A percentile compares a stretch with the other conserved stretches of the same genome.
Evolutionary conservation across 2,888 invertebrate species (phyloP).

Genomic region (Watsonalla cultraria): DNA sequence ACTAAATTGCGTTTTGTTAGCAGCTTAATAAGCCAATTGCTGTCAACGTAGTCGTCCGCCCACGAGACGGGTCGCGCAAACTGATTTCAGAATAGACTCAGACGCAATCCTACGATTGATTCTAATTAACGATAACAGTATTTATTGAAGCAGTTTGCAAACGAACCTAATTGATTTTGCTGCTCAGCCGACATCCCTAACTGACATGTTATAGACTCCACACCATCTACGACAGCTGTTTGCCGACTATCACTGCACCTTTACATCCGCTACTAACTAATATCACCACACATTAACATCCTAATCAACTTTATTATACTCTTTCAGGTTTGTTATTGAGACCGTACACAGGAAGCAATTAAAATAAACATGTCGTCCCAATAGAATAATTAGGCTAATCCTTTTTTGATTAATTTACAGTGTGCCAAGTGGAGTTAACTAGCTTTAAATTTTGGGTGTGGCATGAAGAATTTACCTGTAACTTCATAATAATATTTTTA

Average conservation of each 20-base stretch:
- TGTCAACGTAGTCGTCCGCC: slow-evolving; percentile 59
- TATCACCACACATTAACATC: not conserved
- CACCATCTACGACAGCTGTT: slow-evolving; percentile 33
- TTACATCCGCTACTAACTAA: slow-evolving; percentile 12
- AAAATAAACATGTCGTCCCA: too few species aligned
- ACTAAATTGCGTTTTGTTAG: slow-evolving; percentile 52
- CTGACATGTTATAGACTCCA: slow-evolving; percentile 36
- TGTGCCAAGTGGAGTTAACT: too few species aligned
- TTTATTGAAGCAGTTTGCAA: slow-evolving; percentile 73
- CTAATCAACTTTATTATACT: not conserved
- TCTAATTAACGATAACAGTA: slow-evolving; percentile 77
- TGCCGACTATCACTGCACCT: slow-evolving; percentile 41
- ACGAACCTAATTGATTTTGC: slow-evolving; percentile 73
- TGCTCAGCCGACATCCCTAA: slow-evolving; percentile 34
- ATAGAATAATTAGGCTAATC: too few species aligned
- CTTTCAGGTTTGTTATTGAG: too few species aligned
- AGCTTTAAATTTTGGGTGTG: too few species aligned
- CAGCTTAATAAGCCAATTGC: slow-evolving; percentile 67
- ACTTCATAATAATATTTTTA: too few species aligned
- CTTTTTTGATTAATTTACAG: too few species aligned
- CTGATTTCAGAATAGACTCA: slow-evolving; percentile 66
- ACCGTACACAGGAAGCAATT: too few species aligned
- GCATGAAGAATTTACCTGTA: too few species aligned
- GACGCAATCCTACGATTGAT: slow-evolving; percentile 73
- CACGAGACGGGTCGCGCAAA: slow-evolving; percentile 29